Base-by-base conservation (phyloP, 1,140 invertebrate species). In the Vollenhovia emeryi region DNA sequence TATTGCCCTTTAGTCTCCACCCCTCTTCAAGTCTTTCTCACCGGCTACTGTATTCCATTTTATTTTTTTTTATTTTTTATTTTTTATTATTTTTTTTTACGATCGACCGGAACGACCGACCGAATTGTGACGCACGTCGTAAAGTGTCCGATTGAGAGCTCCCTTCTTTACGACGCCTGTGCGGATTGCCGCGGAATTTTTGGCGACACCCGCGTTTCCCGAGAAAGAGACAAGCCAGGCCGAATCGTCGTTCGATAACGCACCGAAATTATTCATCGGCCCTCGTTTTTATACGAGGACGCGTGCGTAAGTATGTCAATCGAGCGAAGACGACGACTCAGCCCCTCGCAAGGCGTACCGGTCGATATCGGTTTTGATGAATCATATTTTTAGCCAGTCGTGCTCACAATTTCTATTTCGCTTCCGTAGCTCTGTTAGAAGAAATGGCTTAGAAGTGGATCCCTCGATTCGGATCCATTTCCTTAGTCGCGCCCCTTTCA, bases 391-490 rank as follows among this genome's bases (percentile, higher is more conserved):
- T 89, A 50, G 15, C 36, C 87, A 89, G 15, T 86, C 40, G 45
- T 80, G 7, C 74, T 75, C 64, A 57, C 33, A 84, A 48, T 69
- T 30, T 71, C 76, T 73, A 68, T 66, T 78, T 88, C 66, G 90
- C 91, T 90, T 90, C 27, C 57, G 92, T 93, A 93, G 92, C 87
- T 87, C 88, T 87, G 76, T 91, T 93, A 92, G 92, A 82, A 62
- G 21, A 80, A 24, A 55, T 89, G 69, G 88, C 66, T 89, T 87
- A 86, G 52, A 87, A 45, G 24, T 80, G 43, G n/a, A 55, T 68
- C n/a, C n/a, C n/a, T n/a, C 74, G 45, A 68, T 73, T 80, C 68
- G 30, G 33, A 79, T 52, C 36, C 40, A 33, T 40, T 43, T 66
- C 36, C 36, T 62, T 86, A 57, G 30, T 74, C 60, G 36, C 66